Conservation (phyloP, 2,888 invertebrate genomes). For the Eilema griseolum region DNA sequence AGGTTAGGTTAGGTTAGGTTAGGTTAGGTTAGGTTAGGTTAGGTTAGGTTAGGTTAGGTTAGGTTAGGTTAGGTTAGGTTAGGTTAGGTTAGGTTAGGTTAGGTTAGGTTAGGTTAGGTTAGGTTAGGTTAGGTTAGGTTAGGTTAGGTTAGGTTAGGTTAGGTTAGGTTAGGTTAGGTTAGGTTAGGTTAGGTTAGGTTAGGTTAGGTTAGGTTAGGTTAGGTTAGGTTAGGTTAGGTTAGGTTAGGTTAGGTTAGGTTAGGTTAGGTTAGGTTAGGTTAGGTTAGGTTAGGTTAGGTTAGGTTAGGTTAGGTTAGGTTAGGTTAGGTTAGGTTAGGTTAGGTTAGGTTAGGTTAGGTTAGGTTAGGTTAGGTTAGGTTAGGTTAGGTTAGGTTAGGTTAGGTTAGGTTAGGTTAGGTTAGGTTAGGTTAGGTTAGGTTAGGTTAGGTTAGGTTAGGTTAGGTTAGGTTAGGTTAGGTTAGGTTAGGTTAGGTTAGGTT, state of each 20-base stretch:
- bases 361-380: slow-evolving; percentile 30
- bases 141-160: slow-evolving; percentile 41
- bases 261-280: slow-evolving; percentile 42
- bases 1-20: slow-evolving; percentile 46
- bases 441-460: slow-evolving; percentile 23
- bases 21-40: slow-evolving; percentile 47
- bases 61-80: slow-evolving; percentile 45
- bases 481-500: slow-evolving; percentile 29
- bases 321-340: slow-evolving; percentile 36
- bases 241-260: slow-evolving; percentile 39
- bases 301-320: slow-evolving; percentile 39
- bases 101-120: slow-evolving; percentile 43
- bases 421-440: slow-evolving; percentile 21
- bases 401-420: slow-evolving; percentile 23
- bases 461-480: slow-evolving; percentile 22
- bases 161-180: slow-evolving; percentile 41
- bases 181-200: slow-evolving; percentile 40
- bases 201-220: slow-evolving; percentile 39
- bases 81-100: slow-evolving; percentile 41
- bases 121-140: slow-evolving; percentile 44
- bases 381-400: slow-evolving; percentile 31
- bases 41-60: slow-evolving; percentile 48
- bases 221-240: slow-evolving; percentile 41
- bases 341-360: slow-evolving; percentile 33
- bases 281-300: slow-evolving; percentile 41